Percentiles rank a stretch among this genome's conserved stretches.
Conservation (phyloP, 2,888 invertebrate genomes). For the Xestia rhomboidea region DNA sequence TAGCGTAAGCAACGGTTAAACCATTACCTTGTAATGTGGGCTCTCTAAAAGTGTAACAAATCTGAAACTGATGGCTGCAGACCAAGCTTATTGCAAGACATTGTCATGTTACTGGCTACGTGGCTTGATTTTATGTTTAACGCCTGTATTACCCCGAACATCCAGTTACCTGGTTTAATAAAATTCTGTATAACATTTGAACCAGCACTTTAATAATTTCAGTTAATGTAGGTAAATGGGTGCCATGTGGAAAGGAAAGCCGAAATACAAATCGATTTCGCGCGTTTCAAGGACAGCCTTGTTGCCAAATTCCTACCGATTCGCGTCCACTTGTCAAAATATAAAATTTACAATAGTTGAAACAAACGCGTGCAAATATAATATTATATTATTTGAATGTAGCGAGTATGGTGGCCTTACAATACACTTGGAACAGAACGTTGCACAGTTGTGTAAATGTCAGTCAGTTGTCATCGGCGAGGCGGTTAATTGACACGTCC, state of each 20-base stretch:
- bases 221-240: background rate
- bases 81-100: no score
- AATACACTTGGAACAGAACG: conserved; percentile 26
- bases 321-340: conserved; percentile 53
- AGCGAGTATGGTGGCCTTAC: conserved; percentile 18
- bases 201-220: background rate
- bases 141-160: background rate
- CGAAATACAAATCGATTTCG: background rate
- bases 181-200: background rate
- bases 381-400: conserved; percentile 15
- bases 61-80: background rate
- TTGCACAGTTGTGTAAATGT: conserved; percentile 79
- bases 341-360: conserved; percentile 22
- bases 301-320: conserved; percentile 19
- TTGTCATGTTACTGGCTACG: no score
- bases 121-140: background rate
- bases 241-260: background rate
- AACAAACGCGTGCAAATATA: conserved; percentile 16
- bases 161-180: background rate
- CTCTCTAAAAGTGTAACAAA: no score
- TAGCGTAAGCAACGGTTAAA: background rate
- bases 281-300: conserved; percentile 18
- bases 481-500: conserved; percentile 52
- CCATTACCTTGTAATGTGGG: background rate
- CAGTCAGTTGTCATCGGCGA: conserved; percentile 71